phyloP scores from a whole-genome alignment of 2,797 vertebrate species.

The Florisuga fusca region DNA sequence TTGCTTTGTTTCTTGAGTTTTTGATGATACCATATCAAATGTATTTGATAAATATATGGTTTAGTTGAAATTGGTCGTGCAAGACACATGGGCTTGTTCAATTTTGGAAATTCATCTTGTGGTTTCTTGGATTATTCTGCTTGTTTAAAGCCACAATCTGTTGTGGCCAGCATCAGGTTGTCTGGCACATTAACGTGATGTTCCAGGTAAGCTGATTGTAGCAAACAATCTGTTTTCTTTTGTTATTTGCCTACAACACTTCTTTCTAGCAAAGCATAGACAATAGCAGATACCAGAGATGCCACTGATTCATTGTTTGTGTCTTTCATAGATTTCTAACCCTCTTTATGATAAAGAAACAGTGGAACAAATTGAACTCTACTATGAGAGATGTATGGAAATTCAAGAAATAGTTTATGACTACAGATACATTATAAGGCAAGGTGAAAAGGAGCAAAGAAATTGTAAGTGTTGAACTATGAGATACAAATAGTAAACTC shows the following conservation, averaged over 20 bases:
- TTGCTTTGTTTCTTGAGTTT: not conserved
- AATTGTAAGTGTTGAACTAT: constrained; percentile 76
- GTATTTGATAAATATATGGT: not conserved
- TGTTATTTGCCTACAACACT: not conserved
- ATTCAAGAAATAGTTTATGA: constrained; percentile 77
- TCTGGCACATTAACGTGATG: not conserved
- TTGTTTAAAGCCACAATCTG: not conserved
- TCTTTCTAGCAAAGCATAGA: not conserved
- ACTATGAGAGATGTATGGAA: constrained; percentile 82
- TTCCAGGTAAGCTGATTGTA: not conserved
- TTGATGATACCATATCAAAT: not conserved
- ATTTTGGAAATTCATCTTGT: not conserved
- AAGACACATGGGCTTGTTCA: not conserved
- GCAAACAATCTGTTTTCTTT: not conserved
- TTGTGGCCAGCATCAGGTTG: not conserved
- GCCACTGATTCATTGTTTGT: not conserved
- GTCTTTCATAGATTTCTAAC: constrained; percentile 84
- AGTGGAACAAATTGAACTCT: constrained; percentile 79
- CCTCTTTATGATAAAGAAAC: constrained; percentile 77
- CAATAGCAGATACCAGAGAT: not conserved
- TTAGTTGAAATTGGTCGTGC: not conserved
- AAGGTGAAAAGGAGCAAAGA: not conserved
- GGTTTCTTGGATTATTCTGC: not conserved
- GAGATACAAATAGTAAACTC: too few species aligned
- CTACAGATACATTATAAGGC: constrained; percentile 70